A percentile compares a stretch with the other conserved stretches of the same genome.
Evolutionary conservation across 2,113 vertebrate species (phyloP).

Genomic region (Lamprologus tigripictilis): DNA sequence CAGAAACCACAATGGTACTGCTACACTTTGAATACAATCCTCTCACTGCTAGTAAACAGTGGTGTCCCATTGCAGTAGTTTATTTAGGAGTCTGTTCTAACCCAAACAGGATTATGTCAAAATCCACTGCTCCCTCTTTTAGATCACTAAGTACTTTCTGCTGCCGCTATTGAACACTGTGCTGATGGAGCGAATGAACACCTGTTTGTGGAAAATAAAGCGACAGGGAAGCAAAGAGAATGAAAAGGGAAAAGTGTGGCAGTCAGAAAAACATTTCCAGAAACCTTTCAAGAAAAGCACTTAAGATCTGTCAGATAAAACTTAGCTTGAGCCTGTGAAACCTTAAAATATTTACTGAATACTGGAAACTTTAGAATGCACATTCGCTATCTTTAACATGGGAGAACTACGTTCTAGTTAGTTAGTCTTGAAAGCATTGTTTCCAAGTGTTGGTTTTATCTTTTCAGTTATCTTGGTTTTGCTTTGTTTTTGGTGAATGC

Average conservation of each 20-base stretch:
- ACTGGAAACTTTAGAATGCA: neutral
- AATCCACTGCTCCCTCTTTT: slow-evolving; percentile 46
- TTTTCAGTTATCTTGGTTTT: neutral
- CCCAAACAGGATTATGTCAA: slow-evolving; percentile 58
- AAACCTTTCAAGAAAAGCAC: slow-evolving; percentile 27
- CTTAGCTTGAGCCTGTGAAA: neutral
- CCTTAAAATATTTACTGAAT: neutral
- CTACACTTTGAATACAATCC: slow-evolving; percentile 6
- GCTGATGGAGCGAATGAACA: slow-evolving; percentile 18
- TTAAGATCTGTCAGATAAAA: slow-evolving; percentile 5
- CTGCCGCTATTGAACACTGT: slow-evolving; percentile 13
- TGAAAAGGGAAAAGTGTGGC: neutral
- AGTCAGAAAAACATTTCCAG: neutral
- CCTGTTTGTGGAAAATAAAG: slow-evolving; percentile 1
- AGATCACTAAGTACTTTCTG: slow-evolving; percentile 61
- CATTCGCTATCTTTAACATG: neutral
- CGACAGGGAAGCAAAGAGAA: neutral
- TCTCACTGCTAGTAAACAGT: slow-evolving; percentile 38
- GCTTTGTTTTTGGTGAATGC: neutral
- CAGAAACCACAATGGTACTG: neutral
- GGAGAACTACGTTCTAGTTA: neutral
- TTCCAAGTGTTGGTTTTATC: neutral
- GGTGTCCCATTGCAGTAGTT: slow-evolving; percentile 54
- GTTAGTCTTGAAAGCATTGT: neutral
- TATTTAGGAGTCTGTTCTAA: slow-evolving; percentile 48